Evolutionary conservation across 2,888 invertebrate species (phyloP).

Genomic region (Andricus quercusramuli): DNA sequence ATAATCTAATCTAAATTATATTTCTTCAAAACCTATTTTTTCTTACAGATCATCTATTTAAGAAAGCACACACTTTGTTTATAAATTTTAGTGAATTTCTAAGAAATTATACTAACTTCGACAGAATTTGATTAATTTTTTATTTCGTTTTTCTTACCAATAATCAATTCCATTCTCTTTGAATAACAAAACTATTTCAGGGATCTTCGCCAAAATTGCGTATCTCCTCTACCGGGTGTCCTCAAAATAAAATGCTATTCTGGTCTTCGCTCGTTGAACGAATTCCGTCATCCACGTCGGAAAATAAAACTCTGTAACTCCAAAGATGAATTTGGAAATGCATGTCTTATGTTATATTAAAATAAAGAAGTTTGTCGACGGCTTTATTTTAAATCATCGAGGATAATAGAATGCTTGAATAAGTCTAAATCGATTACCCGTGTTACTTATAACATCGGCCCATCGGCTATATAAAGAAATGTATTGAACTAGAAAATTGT

Average conservation of each 20-base stretch:
- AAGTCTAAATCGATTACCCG: constrained; percentile 17
- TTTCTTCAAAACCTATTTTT: too few relatives aligned
- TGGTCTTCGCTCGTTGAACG: neutral
- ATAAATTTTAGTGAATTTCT: neutral
- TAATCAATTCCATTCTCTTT: neutral
- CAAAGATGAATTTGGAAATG: neutral
- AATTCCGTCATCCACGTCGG: constrained; percentile 44
- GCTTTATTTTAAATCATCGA: neutral
- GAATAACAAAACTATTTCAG: neutral
- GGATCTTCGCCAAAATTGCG: constrained; percentile 38
- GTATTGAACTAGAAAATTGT: constrained; percentile 14
- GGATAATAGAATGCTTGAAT: constrained; percentile 1
- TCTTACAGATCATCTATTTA: neutral
- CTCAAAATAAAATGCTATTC: constrained; percentile 59
- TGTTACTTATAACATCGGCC: constrained; percentile 11
- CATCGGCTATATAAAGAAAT: constrained; percentile 17
- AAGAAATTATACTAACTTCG: neutral
- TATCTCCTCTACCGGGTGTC: constrained; percentile 54
- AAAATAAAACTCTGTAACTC: neutral
- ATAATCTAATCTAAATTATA: too few relatives aligned
- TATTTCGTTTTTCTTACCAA: neutral
- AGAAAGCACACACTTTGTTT: neutral
- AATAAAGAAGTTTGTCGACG: neutral
- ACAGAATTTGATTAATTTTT: neutral
- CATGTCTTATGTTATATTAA: neutral